Evolutionary conservation across 2,113 vertebrate genomes (phyloP).

Genomic region (Chelonoidis abingdonii): DNA sequence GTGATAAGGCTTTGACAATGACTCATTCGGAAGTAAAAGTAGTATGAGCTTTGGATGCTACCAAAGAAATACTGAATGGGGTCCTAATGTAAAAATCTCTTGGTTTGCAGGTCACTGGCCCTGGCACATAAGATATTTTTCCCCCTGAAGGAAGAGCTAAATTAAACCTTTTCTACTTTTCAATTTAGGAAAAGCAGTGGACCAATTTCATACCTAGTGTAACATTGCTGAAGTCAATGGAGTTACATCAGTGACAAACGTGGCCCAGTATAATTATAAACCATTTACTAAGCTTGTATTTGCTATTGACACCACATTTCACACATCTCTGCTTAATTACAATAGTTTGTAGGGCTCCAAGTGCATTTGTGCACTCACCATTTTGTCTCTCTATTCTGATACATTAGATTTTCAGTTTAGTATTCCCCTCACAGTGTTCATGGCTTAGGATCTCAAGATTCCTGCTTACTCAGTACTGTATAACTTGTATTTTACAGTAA

Average conservation of each 20-base stretch:
- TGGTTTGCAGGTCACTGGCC: neutral
- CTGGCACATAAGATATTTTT: neutral
- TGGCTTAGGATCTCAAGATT: neutral
- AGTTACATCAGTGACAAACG: neutral
- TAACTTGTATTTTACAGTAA: neutral
- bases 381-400: neutral
- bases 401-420: neutral
- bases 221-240: neutral
- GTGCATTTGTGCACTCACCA: rapidly evolving
- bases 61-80: conserved; percentile 42
- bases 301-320: neutral
- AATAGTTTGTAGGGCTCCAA: neutral
- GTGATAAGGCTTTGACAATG: conserved; percentile 30
- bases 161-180: neutral
- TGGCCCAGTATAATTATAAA: rapidly evolving
- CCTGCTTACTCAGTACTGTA: neutral
- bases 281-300: neutral
- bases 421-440: neutral
- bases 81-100: conserved; percentile 28
- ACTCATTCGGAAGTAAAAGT: conserved; percentile 29
- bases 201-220: neutral
- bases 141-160: neutral
- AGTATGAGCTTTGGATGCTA: conserved; percentile 46
- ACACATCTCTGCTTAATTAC: neutral
- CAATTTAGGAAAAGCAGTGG: neutral